These are phyloP conservation scores for Resseliella maxima DNA, from an alignment of 2,888 invertebrate species.

Conservation along the genomic window DNA sequence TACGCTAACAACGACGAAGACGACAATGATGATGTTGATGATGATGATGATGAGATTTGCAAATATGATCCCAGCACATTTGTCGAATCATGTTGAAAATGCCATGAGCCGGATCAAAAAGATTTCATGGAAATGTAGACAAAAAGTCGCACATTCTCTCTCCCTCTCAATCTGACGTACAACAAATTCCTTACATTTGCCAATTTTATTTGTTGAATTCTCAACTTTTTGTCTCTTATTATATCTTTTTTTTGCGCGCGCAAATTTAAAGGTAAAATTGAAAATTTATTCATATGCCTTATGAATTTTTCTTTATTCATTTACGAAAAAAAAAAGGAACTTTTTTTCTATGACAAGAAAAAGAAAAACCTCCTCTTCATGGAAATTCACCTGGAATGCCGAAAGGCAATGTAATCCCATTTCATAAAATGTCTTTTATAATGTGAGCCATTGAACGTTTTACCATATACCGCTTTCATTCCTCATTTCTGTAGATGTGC, in stretches of 20 bases:
- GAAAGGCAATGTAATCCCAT: background rate
- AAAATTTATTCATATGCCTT: background rate
- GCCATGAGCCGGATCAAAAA: background rate
- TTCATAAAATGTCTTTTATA: constrained; percentile 18
- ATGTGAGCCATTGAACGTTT: background rate
- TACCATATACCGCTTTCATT: background rate
- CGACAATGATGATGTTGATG: background rate
- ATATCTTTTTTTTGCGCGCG: background rate
- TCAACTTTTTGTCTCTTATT: background rate
- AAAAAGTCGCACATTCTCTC: background rate
- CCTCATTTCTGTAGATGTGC: background rate
- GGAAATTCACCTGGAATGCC: background rate
- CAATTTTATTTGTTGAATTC: background rate
- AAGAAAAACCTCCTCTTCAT: background rate
- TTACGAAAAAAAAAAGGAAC: background rate
- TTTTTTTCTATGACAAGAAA: background rate
- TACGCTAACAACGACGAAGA: background rate
- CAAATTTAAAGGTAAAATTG: background rate
- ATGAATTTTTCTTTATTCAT: background rate
- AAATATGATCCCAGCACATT: constrained; percentile 26
- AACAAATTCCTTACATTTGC: background rate
- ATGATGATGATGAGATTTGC: background rate
- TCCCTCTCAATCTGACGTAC: background rate
- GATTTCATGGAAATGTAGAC: background rate
- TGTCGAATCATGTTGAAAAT: background rate